These are phyloP conservation scores for Tricholauxania praeusta DNA, from an alignment of 2,888 invertebrate genomes.

Conservation along the genomic window DNA sequence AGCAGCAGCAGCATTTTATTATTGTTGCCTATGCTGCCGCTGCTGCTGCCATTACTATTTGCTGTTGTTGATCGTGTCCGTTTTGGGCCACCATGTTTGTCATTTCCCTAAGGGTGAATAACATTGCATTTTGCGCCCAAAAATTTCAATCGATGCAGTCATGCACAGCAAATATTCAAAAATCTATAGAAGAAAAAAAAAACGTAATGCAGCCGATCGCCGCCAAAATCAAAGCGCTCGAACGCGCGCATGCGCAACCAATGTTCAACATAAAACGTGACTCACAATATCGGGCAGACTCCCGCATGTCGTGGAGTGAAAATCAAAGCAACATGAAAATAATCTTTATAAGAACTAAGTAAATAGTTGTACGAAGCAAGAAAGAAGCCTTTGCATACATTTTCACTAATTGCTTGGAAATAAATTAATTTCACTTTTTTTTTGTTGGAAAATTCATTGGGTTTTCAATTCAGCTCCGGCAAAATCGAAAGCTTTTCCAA, in stretches of 20 bases:
- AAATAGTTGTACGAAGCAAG: no score
- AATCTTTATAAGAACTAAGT: no score
- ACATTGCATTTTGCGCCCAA: slow-evolving; percentile 29
- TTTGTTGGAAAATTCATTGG: no score
- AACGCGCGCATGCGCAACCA: slow-evolving; percentile 10
- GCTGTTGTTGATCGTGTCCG: slow-evolving; percentile 22
- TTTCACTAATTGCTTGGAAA: no score
- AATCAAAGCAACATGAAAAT: no score
- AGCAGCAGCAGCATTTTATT: neutral
- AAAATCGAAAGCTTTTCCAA: no score
- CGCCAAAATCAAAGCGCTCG: slow-evolving; percentile 16
- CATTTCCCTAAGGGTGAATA: slow-evolving; percentile 17
- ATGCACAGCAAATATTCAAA: neutral
- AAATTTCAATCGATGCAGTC: slow-evolving; percentile 5
- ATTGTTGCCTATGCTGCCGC: neutral
- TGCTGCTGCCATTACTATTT: neutral
- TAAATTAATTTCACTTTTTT: no score
- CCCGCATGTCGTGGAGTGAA: no score
- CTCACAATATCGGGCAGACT: neutral
- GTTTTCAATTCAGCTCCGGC: no score
- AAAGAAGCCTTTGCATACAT: no score
- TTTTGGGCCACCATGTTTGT: slow-evolving; percentile 28
- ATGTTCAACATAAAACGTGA: slow-evolving; percentile 12
- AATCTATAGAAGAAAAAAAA: no score
- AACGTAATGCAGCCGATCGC: neutral